phyloP scores from a whole-genome alignment of 2,797 vertebrate genomes.

The Acanthornis magna region DNA sequence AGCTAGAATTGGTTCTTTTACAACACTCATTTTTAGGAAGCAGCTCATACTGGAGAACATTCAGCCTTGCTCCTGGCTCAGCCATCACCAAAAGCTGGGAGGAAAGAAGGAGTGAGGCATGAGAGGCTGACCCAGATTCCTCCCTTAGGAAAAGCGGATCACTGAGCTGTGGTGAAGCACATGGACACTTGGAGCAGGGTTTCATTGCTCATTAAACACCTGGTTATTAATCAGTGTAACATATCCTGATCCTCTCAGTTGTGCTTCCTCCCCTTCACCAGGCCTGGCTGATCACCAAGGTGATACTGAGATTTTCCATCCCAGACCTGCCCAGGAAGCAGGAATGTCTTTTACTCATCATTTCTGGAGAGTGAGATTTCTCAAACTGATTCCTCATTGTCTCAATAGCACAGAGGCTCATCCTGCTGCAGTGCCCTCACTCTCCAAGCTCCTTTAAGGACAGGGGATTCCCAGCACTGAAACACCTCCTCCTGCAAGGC shows the following conservation, averaged over 20 bases:
- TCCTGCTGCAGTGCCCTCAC: background rate
- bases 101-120: background rate
- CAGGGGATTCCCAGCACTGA: background rate
- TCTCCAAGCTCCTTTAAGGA: background rate
- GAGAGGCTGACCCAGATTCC: background rate
- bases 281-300: background rate
- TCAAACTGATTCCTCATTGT: background rate
- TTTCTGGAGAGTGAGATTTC: background rate
- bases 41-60: background rate
- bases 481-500: background rate
- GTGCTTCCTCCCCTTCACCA: background rate
- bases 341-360: background rate
- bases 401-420: background rate
- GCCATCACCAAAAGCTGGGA: background rate
- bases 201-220: background rate
- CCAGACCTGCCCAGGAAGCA: background rate
- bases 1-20: background rate
- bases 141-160: background rate
- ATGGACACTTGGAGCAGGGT: accelerated
- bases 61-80: background rate
- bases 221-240: background rate
- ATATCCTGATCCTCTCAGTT: background rate
- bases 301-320: background rate
- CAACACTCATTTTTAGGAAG: background rate
- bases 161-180: background rate